Evolutionary conservation across 2,797 vertebrate genomes (phyloP).

Genomic region (Rhinoraja longicauda): DNA sequence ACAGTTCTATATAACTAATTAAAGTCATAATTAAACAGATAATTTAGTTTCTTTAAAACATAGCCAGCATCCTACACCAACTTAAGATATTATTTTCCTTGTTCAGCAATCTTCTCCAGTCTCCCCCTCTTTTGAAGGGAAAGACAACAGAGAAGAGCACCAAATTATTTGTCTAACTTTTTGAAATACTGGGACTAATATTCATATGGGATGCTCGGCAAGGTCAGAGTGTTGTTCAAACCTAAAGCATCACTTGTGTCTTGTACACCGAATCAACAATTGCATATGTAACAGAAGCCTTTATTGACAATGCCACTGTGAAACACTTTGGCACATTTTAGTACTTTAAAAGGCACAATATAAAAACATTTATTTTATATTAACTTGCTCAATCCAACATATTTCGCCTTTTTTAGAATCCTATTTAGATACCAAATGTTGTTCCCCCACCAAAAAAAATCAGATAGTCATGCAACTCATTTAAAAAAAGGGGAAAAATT

Average conservation of each 20-base stretch:
- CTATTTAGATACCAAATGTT: background rate
- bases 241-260: background rate
- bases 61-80: background rate
- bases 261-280: background rate
- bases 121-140: background rate
- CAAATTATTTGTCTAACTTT: background rate
- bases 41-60: background rate
- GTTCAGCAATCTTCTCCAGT: background rate
- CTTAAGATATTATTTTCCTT: background rate
- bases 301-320: too few relatives aligned
- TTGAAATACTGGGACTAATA: background rate
- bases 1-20: too few relatives aligned
- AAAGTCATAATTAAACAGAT: background rate
- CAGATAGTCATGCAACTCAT: background rate
- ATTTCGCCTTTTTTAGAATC: background rate
- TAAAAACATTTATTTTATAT: background rate
- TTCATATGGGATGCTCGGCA: background rate
- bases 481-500: background rate
- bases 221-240: background rate
- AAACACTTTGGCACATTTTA: too few relatives aligned
- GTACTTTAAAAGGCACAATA: too few relatives aligned
- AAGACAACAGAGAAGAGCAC: background rate
- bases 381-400: background rate
- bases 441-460: background rate
- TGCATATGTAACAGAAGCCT: too few relatives aligned